Evolutionary conservation across 2,888 invertebrate species (phyloP), one percentile per base, ranked within the genome.

Genomic region (Allolobophora icterica): DNA sequence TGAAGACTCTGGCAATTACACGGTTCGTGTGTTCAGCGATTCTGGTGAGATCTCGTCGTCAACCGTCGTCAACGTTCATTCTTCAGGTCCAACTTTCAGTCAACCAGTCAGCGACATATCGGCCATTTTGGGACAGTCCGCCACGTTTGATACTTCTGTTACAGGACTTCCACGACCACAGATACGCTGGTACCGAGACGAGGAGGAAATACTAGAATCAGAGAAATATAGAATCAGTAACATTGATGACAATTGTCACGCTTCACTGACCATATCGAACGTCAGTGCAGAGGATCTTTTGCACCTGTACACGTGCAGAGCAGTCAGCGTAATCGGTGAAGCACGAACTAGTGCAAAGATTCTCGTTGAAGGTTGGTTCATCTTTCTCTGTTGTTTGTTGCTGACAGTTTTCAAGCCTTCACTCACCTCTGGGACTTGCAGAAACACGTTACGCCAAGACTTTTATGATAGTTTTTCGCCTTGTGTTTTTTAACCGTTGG

Each of bases 151-250:
- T 3, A 71, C 90, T 38, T 58, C 34, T 35, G 52, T 71, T 3
- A 34, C 58, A 11, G 90, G 90, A n/a, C n/a, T 90, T 33, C 90
- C 90, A 8, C 45, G 34, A 35, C 90, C 90, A 30, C 34, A 71
- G 33, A 52, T 90, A n/a, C 34, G 6, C 58, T 90, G 90, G 90
- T 90, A 58, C 21, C 33, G 52, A 34, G 52, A 45, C 52, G 90
- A 71, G 17, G 71, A n/a, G 30, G 71, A 90, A 33, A 52, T 90
- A 34, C 3, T 34, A 3, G 58, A 52, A 90, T 90, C 58, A 13
- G 90, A 90, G n/a, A 90, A 90, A 33, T 90, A 90, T 34, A 33
- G 45, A 15, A 90, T 90, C 45, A 34, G 42, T 33, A 34, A 90
- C 38, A 3, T 71, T 38, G 52, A n/a, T 33, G 71, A 71, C 38